Conservation (phyloP, 2,888 invertebrate species). For the Ametastegia equiseti region DNA sequence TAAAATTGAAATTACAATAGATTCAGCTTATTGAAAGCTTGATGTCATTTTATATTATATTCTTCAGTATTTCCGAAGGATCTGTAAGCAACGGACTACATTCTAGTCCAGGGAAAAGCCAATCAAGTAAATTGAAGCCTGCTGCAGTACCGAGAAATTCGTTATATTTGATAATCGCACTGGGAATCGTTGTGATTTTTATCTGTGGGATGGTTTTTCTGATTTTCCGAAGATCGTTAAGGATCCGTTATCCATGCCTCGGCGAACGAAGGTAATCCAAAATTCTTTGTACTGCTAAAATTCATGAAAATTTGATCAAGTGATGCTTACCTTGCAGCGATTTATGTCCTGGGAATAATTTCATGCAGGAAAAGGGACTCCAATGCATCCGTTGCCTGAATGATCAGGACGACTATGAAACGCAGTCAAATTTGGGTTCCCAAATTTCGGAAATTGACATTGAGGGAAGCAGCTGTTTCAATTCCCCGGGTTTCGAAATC, state of each 20-base stretch:
- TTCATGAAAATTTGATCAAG: neutral
- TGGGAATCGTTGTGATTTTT: neutral
- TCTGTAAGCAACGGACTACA: neutral
- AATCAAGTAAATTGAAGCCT: neutral
- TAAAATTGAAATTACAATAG: neutral
- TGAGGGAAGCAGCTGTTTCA: neutral
- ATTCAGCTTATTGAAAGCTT: neutral
- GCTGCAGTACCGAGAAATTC: neutral
- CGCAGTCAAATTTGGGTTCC: neutral
- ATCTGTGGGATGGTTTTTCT: neutral
- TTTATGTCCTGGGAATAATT: neutral
- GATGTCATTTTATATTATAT: neutral
- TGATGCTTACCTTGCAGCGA: neutral
- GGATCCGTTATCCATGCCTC: neutral
- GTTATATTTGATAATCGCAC: neutral
- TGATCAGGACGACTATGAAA: neutral
- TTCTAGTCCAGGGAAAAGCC: neutral
- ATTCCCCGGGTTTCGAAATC: neutral
- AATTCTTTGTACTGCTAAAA: neutral
- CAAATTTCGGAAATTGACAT: constrained; percentile 15
- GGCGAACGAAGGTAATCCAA: neutral
- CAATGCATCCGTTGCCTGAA: neutral
- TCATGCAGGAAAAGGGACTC: neutral
- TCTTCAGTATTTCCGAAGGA: neutral
- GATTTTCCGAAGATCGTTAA: neutral